These are phyloP conservation scores for Aporrectodea caliginosa DNA, from an alignment of 1,140 invertebrate genomes.

Conservation along the genomic window DNA sequence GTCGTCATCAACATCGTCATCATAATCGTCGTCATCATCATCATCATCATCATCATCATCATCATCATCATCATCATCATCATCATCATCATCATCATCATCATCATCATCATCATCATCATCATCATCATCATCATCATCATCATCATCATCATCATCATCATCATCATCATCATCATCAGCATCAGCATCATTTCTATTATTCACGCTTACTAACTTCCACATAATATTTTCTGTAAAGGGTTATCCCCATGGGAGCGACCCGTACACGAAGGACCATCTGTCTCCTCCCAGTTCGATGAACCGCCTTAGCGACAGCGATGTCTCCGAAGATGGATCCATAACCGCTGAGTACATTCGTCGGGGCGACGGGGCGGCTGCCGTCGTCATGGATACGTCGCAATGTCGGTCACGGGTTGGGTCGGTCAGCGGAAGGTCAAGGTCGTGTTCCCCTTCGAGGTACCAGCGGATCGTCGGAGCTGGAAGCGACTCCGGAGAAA, in stretches of 20 bases:
- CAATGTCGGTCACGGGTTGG: not conserved
- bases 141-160: slow-evolving; percentile 24
- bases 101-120: slow-evolving; percentile 9
- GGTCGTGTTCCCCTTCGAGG: slow-evolving; percentile 24
- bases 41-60: slow-evolving; percentile 9
- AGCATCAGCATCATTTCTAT: no score
- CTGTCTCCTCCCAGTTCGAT: slow-evolving; percentile 82
- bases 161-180: no score
- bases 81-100: slow-evolving; percentile 9
- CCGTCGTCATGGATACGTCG: not conserved
- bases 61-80: slow-evolving; percentile 10
- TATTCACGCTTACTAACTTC: no score
- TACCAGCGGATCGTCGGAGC: not conserved
- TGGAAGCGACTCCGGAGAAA: not conserved
- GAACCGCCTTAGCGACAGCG: slow-evolving; percentile 76
- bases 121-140: slow-evolving; percentile 10
- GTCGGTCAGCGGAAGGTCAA: not conserved
- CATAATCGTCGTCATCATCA: no score
- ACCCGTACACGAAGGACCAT: slow-evolving; percentile 67
- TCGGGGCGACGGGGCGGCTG: not conserved
- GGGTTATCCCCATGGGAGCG: no score
- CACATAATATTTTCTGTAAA: no score
- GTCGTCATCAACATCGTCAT: no score
- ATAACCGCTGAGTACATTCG: not conserved
- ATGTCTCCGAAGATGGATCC: slow-evolving; percentile 69